Conservation (phyloP, 2,113 vertebrate genomes). For the Salminus brasiliensis region DNA sequence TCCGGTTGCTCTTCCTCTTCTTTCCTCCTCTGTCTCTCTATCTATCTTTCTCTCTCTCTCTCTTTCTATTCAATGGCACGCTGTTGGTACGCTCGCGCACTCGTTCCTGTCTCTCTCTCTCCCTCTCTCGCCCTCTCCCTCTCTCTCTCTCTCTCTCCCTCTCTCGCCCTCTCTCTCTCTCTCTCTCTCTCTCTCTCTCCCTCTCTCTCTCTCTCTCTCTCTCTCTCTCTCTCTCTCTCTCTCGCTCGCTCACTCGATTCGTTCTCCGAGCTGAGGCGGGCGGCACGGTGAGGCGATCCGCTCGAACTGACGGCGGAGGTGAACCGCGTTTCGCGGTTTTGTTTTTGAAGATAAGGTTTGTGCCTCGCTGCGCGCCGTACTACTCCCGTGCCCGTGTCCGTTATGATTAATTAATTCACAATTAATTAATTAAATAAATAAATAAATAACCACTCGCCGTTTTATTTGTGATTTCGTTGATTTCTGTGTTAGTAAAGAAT, state of each 20-base stretch:
- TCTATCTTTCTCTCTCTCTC: constrained; percentile 66
- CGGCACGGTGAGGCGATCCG: constrained; percentile 76
- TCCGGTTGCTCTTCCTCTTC: constrained; percentile 63
- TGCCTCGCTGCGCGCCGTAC: constrained; percentile 77
- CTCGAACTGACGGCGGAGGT: constrained; percentile 78
- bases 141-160: no score
- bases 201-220: constrained; percentile 75
- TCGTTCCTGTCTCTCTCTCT: constrained; percentile 28
- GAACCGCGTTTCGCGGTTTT: constrained; percentile 83
- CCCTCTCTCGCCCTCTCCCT: constrained; percentile 40
- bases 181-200: no score
- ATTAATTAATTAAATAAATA: no score
- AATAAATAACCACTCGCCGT: no score
- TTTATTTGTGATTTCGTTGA: no score
- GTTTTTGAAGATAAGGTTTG: constrained; percentile 84
- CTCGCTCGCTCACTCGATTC: constrained; percentile 52
- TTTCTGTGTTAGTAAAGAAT: no score
- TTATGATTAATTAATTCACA: neutral
- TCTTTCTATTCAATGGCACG: constrained; percentile 70
- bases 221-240: constrained; percentile 30
- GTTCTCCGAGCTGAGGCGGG: constrained; percentile 71
- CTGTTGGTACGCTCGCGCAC: neutral
- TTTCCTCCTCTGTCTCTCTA: constrained; percentile 73
- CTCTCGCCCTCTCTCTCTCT: constrained; percentile 69
- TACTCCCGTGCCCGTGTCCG: neutral